These are phyloP conservation scores for Phortica variegata DNA, from an alignment of 1,140 invertebrate species.

Conservation along the genomic window DNA sequence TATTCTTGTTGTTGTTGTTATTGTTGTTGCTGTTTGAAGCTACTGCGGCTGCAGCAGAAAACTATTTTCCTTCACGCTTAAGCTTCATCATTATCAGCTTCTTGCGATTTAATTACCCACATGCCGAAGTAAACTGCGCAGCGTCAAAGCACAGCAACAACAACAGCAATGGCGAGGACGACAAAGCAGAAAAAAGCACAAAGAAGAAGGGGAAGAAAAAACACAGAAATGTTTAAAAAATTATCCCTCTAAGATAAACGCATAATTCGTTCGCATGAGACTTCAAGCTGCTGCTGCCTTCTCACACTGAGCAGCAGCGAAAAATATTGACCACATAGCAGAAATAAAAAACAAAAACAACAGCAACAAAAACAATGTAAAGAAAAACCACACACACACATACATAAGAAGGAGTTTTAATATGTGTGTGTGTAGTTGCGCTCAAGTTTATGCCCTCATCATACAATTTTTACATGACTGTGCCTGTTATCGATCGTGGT, in stretches of 20 bases:
- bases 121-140: conserved; percentile 10
- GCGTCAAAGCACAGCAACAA: conserved; percentile 14
- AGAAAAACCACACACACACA: conserved; percentile 9
- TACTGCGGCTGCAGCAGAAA: conserved; percentile 5
- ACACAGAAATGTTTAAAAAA: conserved; percentile 14
- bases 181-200: not conserved
- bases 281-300: no score
- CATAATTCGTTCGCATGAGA: conserved; percentile 27
- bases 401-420: not conserved
- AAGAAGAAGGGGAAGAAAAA: no score
- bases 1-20: no score
- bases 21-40: not conserved
- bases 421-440: conserved; percentile 4
- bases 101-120: conserved; percentile 48
- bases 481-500: conserved; percentile 47
- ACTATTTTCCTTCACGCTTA: conserved; percentile 18
- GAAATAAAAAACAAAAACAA: conserved; percentile 38
- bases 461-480: no score
- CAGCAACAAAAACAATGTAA: conserved; percentile 12
- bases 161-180: not conserved
- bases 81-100: conserved; percentile 34
- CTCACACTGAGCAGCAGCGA: conserved; percentile 6
- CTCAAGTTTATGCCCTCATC: no score
- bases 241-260: conserved; percentile 47
- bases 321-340: conserved; percentile 36